Evolutionary conservation across 2,113 vertebrate genomes (phyloP).

Genomic region (Stercorarius parasiticus): DNA sequence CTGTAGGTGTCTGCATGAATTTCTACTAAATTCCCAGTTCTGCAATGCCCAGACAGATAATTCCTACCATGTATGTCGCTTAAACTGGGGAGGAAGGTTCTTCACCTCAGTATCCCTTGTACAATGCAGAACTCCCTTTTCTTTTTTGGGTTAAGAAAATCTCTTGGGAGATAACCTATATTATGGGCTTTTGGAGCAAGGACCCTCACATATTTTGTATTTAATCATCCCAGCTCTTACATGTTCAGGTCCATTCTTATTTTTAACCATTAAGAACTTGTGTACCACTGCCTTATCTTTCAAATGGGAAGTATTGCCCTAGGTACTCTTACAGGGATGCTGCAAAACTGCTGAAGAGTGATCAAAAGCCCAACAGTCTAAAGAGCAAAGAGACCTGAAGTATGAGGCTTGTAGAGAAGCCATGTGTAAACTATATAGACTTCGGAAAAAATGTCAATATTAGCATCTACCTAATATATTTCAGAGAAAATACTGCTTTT

Average conservation of each 20-base stretch:
- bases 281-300: neutral
- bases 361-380: neutral
- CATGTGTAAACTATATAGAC: neutral
- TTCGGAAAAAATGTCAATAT: neutral
- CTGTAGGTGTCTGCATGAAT: neutral
- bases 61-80: neutral
- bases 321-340: neutral
- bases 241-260: neutral
- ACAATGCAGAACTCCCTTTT: neutral
- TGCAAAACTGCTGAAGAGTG: neutral
- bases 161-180: neutral
- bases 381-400: neutral
- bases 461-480: neutral
- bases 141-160: neutral
- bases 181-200: neutral
- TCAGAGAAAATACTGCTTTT: neutral
- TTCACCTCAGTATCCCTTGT: neutral
- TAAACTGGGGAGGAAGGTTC: neutral
- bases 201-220: neutral
- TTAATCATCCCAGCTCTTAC: neutral
- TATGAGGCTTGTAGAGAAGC: neutral
- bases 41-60: neutral
- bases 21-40: neutral
- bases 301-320: no score
- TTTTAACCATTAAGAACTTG: neutral